Evolutionary conservation across 2,113 vertebrate species (phyloP).

Genomic region (Callochromis pleurospilus): DNA sequence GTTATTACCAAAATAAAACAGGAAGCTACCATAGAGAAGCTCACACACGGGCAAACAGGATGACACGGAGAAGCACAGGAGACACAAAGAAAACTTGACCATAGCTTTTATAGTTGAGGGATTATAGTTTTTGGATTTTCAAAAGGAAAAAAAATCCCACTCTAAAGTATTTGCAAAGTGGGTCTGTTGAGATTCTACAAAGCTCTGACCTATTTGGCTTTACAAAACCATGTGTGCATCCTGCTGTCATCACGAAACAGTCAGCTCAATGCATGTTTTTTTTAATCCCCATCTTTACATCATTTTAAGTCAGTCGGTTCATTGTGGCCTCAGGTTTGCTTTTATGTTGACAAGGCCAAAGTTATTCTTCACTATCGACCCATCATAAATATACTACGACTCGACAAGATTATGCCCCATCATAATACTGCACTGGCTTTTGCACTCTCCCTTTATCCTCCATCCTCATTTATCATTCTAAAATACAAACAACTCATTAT

Average conservation of each 20-base stretch:
- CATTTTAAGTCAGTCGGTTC: not conserved
- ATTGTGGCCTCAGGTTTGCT: not conserved
- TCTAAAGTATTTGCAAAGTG: not conserved
- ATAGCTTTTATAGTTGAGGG: not conserved
- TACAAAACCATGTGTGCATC: not conserved
- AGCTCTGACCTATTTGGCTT: not conserved
- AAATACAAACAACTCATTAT: not conserved
- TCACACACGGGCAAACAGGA: not conserved
- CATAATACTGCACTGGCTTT: not conserved
- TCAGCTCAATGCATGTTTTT: not conserved
- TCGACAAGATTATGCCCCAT: not conserved
- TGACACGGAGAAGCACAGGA: not conserved
- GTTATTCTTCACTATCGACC: not conserved
- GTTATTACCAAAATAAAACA: not conserved
- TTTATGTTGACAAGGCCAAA: not conserved
- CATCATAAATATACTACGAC: not conserved
- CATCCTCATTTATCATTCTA: not conserved
- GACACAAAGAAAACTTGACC: not conserved
- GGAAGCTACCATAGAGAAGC: not conserved
- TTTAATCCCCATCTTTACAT: not conserved
- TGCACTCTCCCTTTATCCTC: not conserved
- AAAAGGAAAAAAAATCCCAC: not conserved
- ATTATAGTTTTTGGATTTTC: not conserved
- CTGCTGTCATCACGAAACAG: not conserved
- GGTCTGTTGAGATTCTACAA: not conserved